Evolutionary conservation across 2,888 invertebrate species (phyloP).

Genomic region (Luperina nickerlii): DNA sequence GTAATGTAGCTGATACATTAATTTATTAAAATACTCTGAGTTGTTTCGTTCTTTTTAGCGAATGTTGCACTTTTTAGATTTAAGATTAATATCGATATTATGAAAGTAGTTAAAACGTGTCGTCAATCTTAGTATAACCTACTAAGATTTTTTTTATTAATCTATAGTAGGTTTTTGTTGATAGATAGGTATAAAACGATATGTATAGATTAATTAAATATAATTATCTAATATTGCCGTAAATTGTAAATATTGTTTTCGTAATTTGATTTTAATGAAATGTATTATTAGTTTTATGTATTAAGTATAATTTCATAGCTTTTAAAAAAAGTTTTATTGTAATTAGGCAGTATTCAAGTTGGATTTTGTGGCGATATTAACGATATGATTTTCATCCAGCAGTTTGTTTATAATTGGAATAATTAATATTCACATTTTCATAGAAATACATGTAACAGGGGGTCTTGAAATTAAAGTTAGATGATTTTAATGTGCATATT

Average conservation of each 20-base stretch:
- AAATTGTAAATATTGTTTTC: constrained; percentile 89
- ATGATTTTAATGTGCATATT: constrained; percentile 77
- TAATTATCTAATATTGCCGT: constrained; percentile 79
- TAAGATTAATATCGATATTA: constrained; percentile 86
- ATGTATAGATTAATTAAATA: constrained; percentile 86
- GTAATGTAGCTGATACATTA: constrained; percentile 83
- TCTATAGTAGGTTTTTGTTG: constrained; percentile 87
- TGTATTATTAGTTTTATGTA: constrained; percentile 87
- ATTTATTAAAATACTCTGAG: constrained; percentile 89
- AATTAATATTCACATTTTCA: constrained; percentile 71
- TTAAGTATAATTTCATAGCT: constrained; percentile 84
- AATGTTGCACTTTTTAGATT: constrained; percentile 89
- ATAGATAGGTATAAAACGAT: constrained; percentile 88
- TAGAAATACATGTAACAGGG: constrained; percentile 85
- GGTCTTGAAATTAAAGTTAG: constrained; percentile 79
- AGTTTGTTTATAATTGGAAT: constrained; percentile 67
- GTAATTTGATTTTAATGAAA: constrained; percentile 86
- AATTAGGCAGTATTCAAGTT: constrained; percentile 83
- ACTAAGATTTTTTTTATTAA: constrained; percentile 84
- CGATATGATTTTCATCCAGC: constrained; percentile 71
- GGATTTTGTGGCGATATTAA: constrained; percentile 87
- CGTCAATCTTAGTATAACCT: constrained; percentile 86
- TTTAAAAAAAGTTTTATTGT: constrained; percentile 82
- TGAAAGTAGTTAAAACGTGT: constrained; percentile 86
- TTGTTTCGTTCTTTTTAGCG: constrained; percentile 87